These are phyloP conservation scores for Bombyx mori DNA, from an alignment of 1,140 invertebrate genomes.

Conservation along the genomic window DNA sequence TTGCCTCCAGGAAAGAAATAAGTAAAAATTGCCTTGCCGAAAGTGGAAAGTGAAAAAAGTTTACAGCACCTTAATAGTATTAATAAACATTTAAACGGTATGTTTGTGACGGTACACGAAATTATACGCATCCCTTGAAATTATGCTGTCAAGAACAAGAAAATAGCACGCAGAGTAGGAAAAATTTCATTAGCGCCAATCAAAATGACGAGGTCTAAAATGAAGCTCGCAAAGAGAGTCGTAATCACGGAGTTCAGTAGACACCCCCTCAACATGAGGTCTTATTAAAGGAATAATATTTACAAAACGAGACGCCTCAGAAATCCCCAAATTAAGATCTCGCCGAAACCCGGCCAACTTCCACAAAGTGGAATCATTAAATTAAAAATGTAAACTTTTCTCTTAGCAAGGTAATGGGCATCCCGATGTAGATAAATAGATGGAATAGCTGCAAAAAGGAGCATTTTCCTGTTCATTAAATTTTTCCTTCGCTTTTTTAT, in stretches of 20 bases:
- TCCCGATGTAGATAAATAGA: conserved; percentile 72
- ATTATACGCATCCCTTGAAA: conserved; percentile 48
- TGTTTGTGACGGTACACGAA: conserved; percentile 49
- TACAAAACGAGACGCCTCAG: conserved; percentile 70
- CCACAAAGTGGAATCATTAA: conserved; percentile 73
- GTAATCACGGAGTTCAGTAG: conserved; percentile 67
- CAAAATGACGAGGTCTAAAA: conserved; percentile 70
- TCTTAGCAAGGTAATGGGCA: conserved; percentile 73
- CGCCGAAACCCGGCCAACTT: conserved; percentile 69
- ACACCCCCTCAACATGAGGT: conserved; percentile 67
- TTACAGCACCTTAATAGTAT: conserved; percentile 47
- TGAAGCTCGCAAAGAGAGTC: conserved; percentile 65
- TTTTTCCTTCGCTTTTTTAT: conserved; percentile 72
- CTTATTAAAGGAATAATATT: conserved; percentile 72
- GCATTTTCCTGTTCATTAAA: conserved; percentile 74
- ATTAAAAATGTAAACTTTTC: conserved; percentile 74
- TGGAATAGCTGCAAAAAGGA: conserved; percentile 72
- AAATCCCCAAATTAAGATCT: conserved; percentile 71
- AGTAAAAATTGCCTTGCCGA: conserved; percentile 61
- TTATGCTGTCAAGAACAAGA: conserved; percentile 67
- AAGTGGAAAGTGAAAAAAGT: conserved; percentile 63
- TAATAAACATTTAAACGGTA: conserved; percentile 52
- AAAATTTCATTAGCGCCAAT: conserved; percentile 72
- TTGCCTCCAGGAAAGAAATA: conserved; percentile 52
- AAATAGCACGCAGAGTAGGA: conserved; percentile 56